Percentiles rank a stretch among this genome's conserved stretches.
These are phyloP conservation scores for Cataglyphis albicans DNA, from an alignment of 2,888 invertebrate genomes.

Conservation along the genomic window DNA sequence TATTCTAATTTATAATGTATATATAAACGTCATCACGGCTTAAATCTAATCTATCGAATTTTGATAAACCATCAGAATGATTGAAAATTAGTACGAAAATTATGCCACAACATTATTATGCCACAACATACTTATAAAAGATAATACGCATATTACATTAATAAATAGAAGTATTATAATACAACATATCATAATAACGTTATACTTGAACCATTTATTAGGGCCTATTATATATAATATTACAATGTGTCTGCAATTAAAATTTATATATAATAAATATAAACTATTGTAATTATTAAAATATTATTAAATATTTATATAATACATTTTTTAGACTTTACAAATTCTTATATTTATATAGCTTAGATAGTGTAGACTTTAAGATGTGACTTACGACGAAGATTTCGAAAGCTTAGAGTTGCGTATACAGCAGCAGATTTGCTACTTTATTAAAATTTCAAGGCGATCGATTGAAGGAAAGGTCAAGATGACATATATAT, in stretches of 20 bases:
- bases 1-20: conserved; percentile 4
- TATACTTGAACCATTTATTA: not conserved
- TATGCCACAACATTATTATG: not conserved
- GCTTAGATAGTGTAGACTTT: not conserved
- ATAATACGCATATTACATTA: not conserved
- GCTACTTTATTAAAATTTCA: conserved; percentile 67
- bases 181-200: not conserved
- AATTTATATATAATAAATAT: conserved; percentile 17
- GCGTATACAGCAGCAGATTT: conserved; percentile 37
- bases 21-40: not conserved
- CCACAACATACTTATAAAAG: not conserved
- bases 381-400: conserved; percentile 43
- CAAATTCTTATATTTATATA: not conserved
- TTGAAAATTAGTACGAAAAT: conserved; percentile 1
- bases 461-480: conserved; percentile 61
- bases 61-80: conserved; percentile 6
- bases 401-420: conserved; percentile 29
- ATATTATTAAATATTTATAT: not conserved
- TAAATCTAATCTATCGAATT: conserved; percentile 11
- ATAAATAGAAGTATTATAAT: not conserved
- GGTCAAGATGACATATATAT: conserved; percentile 58
- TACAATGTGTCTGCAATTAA: too few species aligned
- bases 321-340: not conserved
- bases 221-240: not conserved
- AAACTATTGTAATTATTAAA: not conserved